These are phyloP conservation scores for Coptotermes formosanus DNA, from an alignment of 1,140 invertebrate genomes.

Conservation along the genomic window DNA sequence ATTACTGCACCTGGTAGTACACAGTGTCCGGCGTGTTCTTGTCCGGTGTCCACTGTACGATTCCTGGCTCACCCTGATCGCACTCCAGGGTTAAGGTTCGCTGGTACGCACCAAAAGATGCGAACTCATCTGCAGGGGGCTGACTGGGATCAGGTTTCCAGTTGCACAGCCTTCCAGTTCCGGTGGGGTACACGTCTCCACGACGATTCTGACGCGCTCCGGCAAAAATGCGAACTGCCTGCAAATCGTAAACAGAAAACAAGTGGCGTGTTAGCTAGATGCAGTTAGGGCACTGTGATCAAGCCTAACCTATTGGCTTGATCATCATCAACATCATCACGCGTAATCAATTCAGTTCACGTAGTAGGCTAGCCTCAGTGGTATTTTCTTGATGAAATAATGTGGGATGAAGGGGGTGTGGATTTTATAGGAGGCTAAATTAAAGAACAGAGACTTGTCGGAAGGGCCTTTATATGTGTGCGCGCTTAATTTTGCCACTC, in stretches of 20 bases:
- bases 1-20: constrained; percentile 77
- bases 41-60: constrained; percentile 86
- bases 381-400: too few species aligned
- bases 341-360: too few species aligned
- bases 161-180: constrained; percentile 78
- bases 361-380: too few species aligned
- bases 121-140: constrained; percentile 73
- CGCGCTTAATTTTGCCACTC: too few species aligned
- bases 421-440: too few species aligned
- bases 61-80: constrained; percentile 77
- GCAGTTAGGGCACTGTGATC: too few species aligned
- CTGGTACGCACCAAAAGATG: constrained; percentile 86
- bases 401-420: too few species aligned
- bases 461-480: too few species aligned
- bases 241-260: neutral
- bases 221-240: constrained; percentile 80
- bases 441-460: too few species aligned
- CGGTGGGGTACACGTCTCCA: constrained; percentile 67
- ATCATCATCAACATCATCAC: too few species aligned
- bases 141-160: constrained; percentile 75
- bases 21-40: constrained; percentile 83
- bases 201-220: constrained; percentile 66
- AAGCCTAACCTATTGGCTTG: too few species aligned
- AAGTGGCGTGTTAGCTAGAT: too few species aligned
- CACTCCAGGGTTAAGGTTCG: constrained; percentile 77